Percentiles rank a stretch among this genome's conserved stretches.
These are phyloP conservation scores for Buathra laborator DNA, from an alignment of 2,888 invertebrate species.

Conservation along the genomic window DNA sequence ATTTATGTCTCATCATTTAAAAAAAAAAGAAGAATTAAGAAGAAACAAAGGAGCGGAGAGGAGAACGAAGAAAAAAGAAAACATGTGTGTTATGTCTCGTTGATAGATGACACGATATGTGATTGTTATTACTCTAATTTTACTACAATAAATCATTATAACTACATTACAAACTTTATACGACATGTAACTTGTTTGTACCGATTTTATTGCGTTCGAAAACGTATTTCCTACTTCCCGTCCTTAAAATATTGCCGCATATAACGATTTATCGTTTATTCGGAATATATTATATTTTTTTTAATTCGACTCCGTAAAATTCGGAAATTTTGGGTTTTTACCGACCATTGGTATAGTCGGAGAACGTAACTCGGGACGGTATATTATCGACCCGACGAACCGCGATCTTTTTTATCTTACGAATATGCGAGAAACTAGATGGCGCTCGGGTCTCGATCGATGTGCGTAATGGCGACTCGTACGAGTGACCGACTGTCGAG, in stretches of 20 bases:
- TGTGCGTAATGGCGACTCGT: not conserved
- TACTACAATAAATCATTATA: conserved; percentile 82
- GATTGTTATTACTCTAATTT: conserved; percentile 85
- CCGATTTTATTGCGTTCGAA: conserved; percentile 17
- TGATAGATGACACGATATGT: conserved; percentile 85
- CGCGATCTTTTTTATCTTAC: not conserved
- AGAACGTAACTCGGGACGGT: not conserved
- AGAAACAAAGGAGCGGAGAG: conserved; percentile 65
- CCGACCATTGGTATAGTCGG: not conserved
- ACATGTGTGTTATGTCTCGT: conserved; percentile 84
- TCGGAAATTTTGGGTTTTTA: not conserved
- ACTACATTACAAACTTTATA: conserved; percentile 68
- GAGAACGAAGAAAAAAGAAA: conserved; percentile 36
- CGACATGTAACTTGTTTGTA: conserved; percentile 42
- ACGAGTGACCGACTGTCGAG: not conserved
- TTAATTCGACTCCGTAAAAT: not conserved
- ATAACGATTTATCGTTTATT: not conserved
- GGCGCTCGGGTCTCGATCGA: not conserved
- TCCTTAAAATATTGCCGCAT: not conserved
- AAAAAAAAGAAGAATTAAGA: conserved; percentile 53
- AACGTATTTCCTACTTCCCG: not conserved
- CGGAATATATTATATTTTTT: not conserved
- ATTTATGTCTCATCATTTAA: conserved; percentile 84
- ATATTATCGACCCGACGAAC: not conserved
- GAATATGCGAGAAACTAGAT: not conserved